phyloP scores from a whole-genome alignment of 2,113 vertebrate species.

The Stigmatopora nigra region DNA sequence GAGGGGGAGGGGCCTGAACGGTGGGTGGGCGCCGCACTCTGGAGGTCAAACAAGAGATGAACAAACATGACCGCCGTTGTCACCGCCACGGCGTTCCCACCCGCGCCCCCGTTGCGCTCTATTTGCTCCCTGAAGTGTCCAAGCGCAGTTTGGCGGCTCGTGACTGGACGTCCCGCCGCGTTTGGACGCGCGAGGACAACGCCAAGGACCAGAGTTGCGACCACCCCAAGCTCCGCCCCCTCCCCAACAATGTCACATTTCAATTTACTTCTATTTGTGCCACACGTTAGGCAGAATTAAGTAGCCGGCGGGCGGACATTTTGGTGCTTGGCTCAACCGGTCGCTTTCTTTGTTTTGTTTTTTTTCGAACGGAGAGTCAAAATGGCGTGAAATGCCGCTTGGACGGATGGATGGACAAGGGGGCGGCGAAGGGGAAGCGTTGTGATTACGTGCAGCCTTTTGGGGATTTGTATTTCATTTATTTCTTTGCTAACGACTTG shows the following conservation, averaged over 20 bases:
- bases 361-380: slow-evolving; percentile 6
- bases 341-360: slow-evolving; percentile 5
- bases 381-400: slow-evolving; percentile 24
- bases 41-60: slow-evolving; percentile 8
- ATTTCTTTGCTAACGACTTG: not conserved
- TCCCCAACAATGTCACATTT: not conserved
- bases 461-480: not conserved
- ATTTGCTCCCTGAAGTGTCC: slow-evolving; percentile 34
- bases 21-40: slow-evolving; percentile 8
- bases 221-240: too few species aligned
- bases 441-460: not conserved
- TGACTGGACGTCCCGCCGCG: slow-evolving; percentile 11
- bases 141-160: slow-evolving; percentile 19
- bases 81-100: slow-evolving; percentile 26
- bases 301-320: not conserved
- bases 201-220: not conserved
- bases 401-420: not conserved
- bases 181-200: not conserved
- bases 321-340: slow-evolving; percentile 16
- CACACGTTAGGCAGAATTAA: slow-evolving; percentile 20
- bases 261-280: slow-evolving; percentile 23
- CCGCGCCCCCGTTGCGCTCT: slow-evolving; percentile 34
- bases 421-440: not conserved
- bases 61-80: slow-evolving; percentile 14
- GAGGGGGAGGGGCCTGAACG: too few species aligned